Conservation (phyloP, 2,888 invertebrate genomes). For the Lepidocyrtoides sp. region DNA sequence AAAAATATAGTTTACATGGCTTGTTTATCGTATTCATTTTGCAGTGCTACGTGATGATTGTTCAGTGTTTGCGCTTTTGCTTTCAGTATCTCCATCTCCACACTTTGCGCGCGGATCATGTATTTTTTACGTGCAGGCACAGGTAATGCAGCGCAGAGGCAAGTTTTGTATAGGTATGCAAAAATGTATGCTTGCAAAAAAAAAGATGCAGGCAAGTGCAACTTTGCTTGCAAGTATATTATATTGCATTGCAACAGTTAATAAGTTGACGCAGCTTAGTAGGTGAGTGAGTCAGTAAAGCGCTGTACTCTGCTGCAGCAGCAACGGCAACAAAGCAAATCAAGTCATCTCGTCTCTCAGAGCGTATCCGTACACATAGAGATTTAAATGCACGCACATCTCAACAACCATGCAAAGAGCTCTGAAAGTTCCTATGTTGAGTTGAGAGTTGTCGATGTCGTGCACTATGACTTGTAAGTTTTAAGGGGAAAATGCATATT, state of each 20-base stretch:
- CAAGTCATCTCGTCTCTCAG: neutral
- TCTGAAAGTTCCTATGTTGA: neutral
- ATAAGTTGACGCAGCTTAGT: neutral
- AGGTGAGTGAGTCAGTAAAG: neutral
- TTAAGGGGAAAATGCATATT: neutral
- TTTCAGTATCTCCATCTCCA: conserved; percentile 17
- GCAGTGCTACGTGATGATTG: conserved; percentile 50
- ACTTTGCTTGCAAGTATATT: conserved; percentile 25
- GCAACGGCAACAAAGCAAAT: neutral
- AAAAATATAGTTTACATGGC: neutral
- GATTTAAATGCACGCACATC: no score
- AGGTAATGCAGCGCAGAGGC: neutral
- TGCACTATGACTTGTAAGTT: neutral
- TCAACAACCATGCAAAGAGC: neutral
- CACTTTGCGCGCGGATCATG: neutral
- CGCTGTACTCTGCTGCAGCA: neutral
- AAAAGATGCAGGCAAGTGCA: conserved; percentile 34
- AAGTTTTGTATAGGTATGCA: neutral
- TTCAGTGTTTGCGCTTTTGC: conserved; percentile 37
- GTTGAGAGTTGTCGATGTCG: conserved; percentile 1
- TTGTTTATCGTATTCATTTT: conserved; percentile 17
- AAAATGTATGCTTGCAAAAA: neutral
- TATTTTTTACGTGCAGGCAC: neutral
- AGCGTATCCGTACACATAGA: neutral
- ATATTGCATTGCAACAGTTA: conserved; percentile 31